A percentile compares a stretch with the other conserved stretches of the same genome.
Evolutionary conservation across 1,140 invertebrate species (phyloP).

Genomic region (Drosophila ercepeae): DNA sequence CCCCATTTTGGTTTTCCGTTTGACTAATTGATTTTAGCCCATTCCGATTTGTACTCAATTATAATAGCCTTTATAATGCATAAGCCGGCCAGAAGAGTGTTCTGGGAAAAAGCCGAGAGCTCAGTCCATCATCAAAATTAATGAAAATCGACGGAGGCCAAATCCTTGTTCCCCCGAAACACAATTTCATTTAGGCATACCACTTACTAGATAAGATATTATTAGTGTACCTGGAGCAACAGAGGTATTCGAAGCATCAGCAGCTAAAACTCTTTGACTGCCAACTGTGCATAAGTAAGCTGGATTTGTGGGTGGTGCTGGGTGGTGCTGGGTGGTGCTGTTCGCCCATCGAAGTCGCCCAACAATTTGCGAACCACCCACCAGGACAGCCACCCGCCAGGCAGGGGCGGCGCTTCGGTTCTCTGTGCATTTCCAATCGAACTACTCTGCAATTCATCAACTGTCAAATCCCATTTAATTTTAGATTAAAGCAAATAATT

Average conservation of each 20-base stretch:
- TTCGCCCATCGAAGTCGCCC: background rate
- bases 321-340: background rate
- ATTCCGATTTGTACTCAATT: slow-evolving; percentile 17
- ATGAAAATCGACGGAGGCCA: slow-evolving; percentile 27
- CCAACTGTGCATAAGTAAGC: slow-evolving; percentile 42
- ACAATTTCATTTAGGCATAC: slow-evolving; percentile 40
- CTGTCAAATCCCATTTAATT: slow-evolving; percentile 79
- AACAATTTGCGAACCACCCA: too few species aligned
- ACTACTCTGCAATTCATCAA: slow-evolving; percentile 76
- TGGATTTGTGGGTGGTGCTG: slow-evolving; percentile 18
- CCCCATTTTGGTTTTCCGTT: background rate
- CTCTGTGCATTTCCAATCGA: slow-evolving; percentile 65
- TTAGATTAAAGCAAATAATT: slow-evolving; percentile 79
- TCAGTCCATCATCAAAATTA: slow-evolving; percentile 32
- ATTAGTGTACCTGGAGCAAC: slow-evolving; percentile 37
- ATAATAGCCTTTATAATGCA: slow-evolving; percentile 30
- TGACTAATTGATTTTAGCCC: slow-evolving; percentile 25
- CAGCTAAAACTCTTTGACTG: slow-evolving; percentile 44
- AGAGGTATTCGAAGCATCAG: slow-evolving; percentile 25
- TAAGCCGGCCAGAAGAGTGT: slow-evolving; percentile 11
- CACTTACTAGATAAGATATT: slow-evolving; percentile 42
- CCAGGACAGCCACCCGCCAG: slow-evolving; percentile 6
- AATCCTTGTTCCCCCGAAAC: slow-evolving; percentile 23
- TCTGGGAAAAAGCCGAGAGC: slow-evolving; percentile 19
- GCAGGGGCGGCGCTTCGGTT: slow-evolving; percentile 27